Conservation (phyloP, 2,113 vertebrate genomes). For the Lampris incognitus region DNA sequence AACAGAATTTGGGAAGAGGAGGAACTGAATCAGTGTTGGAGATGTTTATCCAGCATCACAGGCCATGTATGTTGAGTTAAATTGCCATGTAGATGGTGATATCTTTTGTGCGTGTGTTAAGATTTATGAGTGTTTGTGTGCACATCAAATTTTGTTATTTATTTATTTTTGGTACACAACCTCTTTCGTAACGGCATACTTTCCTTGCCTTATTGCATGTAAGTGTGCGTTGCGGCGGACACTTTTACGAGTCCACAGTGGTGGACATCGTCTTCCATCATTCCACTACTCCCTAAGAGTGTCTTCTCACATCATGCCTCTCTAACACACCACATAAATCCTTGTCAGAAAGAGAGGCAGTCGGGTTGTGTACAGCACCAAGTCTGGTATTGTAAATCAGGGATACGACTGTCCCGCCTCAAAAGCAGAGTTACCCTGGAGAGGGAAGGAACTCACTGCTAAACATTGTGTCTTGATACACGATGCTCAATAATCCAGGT, state of each 20-base stretch:
- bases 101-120: not conserved
- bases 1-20: conserved; percentile 2
- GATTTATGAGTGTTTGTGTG: no score
- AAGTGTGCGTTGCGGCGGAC: conserved; percentile 41
- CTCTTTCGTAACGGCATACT: no score
- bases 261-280: conserved; percentile 50
- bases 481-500: no score
- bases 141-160: no score
- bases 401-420: conserved; percentile 28
- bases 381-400: conserved; percentile 69
- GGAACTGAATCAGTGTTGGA: conserved; percentile 2
- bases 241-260: conserved; percentile 55
- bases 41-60: conserved; percentile 5
- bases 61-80: not conserved
- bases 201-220: conserved; percentile 16
- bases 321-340: conserved; percentile 68
- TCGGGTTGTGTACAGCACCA: conserved; percentile 48
- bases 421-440: no score
- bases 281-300: conserved; percentile 65
- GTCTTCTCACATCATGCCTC: conserved; percentile 55
- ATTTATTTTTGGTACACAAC: no score
- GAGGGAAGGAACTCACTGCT: no score
- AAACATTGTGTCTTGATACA: no score
- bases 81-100: conserved; percentile 16
- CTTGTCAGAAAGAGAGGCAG: conserved; percentile 62